Conservation (phyloP, 2,888 invertebrate genomes). For the Junonia oenone region DNA sequence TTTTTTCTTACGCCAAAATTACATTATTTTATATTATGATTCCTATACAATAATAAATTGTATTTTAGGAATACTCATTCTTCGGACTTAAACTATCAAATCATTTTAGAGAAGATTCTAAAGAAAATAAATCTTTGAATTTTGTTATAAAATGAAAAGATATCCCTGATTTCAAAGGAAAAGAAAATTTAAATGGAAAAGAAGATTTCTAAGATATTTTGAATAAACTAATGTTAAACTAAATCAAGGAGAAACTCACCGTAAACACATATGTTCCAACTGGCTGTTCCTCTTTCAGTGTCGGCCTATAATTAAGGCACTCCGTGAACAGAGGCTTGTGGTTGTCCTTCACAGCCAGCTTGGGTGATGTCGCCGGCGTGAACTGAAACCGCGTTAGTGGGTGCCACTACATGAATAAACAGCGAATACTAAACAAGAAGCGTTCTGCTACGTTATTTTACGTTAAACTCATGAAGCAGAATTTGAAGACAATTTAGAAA, state of each 20-base stretch:
- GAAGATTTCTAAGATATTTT: no score
- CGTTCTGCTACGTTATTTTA: conserved; percentile 3
- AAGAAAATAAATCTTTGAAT: no score
- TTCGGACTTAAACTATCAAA: no score
- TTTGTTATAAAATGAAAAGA: not conserved
- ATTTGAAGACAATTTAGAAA: not conserved
- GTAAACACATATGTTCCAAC: conserved; percentile 86
- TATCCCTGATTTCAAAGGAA: not conserved
- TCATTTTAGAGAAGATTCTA: no score
- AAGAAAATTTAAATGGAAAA: no score
- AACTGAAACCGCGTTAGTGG: conserved; percentile 60
- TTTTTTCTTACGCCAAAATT: no score
- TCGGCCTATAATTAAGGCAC: conserved; percentile 89
- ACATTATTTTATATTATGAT: no score
- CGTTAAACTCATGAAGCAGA: not conserved
- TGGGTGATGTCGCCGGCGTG: conserved; percentile 51
- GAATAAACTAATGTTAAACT: not conserved
- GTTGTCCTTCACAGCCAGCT: conserved; percentile 82
- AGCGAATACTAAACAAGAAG: conserved; percentile 16
- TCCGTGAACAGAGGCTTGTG: conserved; percentile 93
- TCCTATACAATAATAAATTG: no score
- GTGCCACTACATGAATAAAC: conserved; percentile 48
- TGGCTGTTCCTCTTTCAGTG: conserved; percentile 88
- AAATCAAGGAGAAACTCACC: conserved; percentile 66
- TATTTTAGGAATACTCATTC: no score